Base-by-base conservation (phyloP, 2,113 vertebrate species). In the Hylia prasina region DNA sequence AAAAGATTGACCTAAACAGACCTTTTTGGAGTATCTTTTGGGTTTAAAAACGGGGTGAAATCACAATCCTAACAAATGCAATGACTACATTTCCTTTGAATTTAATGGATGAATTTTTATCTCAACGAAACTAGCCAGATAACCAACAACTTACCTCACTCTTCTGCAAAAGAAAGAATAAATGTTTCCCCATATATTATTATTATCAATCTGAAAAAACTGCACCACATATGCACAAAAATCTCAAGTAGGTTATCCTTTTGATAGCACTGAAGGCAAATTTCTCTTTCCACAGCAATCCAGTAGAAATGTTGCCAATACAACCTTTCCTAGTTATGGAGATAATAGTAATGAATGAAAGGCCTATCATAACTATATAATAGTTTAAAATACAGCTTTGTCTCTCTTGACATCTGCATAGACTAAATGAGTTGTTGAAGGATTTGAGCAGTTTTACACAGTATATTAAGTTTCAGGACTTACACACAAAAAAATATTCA, bases 381-480 rank as follows among this genome's bases (percentile, higher is more conserved):
- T 57, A 68, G 24, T 83, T 96, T 93, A 86, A 93, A 91, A 94
- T 90, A 87, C 51, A 89, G 35, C 40, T 95, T 94, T 16, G 47
- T 70, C 60, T 96, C 70, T 97, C 85, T 69, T 97, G 90, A 97
- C 79, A 97, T 96, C 93, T 96, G 69, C 80, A 73, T 89, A 82
- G 83, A 83, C 90, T 94, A 91, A 97, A 97, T 80, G 61, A 97
- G 61, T 94, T 97, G 95, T 70, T 96, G 94, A 96, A 95, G 70
- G 79, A 96, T 97, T 97, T 97, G 95, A 96, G 45, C 51, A 93
- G 93, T 97, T 98, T 97, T 97, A 92, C 71, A 94, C 72, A 87
- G 60, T 93, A 45, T 95, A 95, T 98, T 97, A 92, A 37, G 60
- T 98, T 98, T 97, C 96, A 97, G 83, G 93, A 97, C 87, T 97